phyloP scores from a whole-genome alignment of 1,140 invertebrate genomes.

The Bombus superbus region DNA sequence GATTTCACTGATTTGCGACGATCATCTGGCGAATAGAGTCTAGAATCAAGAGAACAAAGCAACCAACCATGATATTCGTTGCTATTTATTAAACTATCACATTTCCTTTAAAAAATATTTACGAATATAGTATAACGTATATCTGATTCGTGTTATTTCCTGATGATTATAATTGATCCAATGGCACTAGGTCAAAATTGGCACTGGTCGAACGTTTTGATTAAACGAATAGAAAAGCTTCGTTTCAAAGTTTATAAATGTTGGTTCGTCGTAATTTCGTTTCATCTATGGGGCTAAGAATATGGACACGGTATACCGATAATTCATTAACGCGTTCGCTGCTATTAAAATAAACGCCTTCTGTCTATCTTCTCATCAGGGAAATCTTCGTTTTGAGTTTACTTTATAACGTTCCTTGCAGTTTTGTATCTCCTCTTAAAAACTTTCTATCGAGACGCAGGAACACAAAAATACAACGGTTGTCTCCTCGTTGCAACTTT shows the following conservation, averaged over 20 bases:
- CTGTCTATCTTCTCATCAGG: no score
- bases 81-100: not conserved
- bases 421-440: not conserved
- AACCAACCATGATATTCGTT: no score
- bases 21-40: not conserved
- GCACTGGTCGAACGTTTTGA: slow-evolving; percentile 11
- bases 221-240: not conserved
- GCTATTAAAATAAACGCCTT: not conserved
- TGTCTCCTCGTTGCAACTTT: no score
- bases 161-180: not conserved
- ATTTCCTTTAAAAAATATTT: not conserved
- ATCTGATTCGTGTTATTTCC: not conserved
- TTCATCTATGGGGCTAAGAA: not conserved
- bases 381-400: no score
- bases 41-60: not conserved
- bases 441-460: not conserved
- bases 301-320: not conserved
- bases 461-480: not conserved
- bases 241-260: no score
- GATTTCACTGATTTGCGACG: not conserved
- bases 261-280: not conserved
- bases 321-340: not conserved
- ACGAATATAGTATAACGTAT: not conserved
- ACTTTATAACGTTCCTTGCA: no score
- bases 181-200: slow-evolving; percentile 34